Evolutionary conservation across 2,888 invertebrate species (phyloP), one percentile per base, ranked within the genome.

Genomic region (Macroteleia sp.): DNA sequence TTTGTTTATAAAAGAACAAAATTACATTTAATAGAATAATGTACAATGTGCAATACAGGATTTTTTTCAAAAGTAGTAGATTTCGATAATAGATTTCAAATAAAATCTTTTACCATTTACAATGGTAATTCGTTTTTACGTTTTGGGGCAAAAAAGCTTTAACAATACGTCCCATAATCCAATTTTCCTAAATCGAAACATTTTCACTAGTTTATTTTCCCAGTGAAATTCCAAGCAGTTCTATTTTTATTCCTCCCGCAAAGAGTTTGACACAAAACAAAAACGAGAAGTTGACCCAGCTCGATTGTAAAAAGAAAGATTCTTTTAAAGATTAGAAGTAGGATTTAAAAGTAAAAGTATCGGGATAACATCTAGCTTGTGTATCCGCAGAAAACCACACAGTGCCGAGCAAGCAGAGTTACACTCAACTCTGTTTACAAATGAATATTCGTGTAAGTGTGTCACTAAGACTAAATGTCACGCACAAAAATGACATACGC

Each of bases 321-420:
- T 71, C 70, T 77, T 70, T 71, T 77, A 71, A 66, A 77, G 64
- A 77, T 77, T 77, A 77, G 64, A 52, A 71, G 77, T 54, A 73
- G 34, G 50, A 73, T 77, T 77, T 77, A 67, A 67, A 77, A 69
- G 77, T 73, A 77, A 77, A 77, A 73, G 73, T 77, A 67, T 69
- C 74, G 61, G 70, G 74, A 79, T 79, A 74, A 66, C 57, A 79
- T 79, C 78, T 75, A 22, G 69, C 70, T 75, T 77, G 52, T 74
- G 74, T 48, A 48, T 39, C 61, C 54, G 22, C 48, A 52, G 64
- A 74, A 70, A 36, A 78, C 48, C 44, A 62, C 62, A 67, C 44
- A 66, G 62, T 10, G 56, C 16, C 14, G 57, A 39, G 66, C 48
- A 70, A 74, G 67, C 66, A 57, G 20, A 69, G 57, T 39, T n/a